Conservation (phyloP, 2,888 invertebrate species). For the Cerceris rybyensis region DNA sequence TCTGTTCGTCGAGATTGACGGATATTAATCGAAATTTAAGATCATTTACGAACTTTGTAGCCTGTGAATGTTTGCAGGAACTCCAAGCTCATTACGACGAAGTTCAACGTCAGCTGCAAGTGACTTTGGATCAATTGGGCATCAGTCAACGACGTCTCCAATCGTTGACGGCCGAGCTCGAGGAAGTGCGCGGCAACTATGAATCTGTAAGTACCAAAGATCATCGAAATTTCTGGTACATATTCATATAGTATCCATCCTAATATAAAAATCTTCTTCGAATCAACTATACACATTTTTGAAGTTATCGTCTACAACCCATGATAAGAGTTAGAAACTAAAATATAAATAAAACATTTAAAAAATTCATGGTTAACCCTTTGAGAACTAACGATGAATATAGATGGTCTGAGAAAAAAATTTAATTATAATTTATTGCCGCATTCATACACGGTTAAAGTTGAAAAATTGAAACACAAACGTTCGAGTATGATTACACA, state of each 20-base stretch:
- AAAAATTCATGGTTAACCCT: too few species aligned
- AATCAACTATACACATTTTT: background rate
- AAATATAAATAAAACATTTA: too few species aligned
- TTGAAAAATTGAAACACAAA: too few species aligned
- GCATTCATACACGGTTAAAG: too few species aligned
- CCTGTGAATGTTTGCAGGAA: slow-evolving; percentile 84
- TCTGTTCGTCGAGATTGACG: background rate
- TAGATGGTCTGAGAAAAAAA: too few species aligned
- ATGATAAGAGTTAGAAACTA: too few species aligned
- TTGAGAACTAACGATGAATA: too few species aligned
- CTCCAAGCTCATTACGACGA: slow-evolving; percentile 98
- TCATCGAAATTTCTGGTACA: background rate
- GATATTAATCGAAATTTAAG: slow-evolving; percentile 89
- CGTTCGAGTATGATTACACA: too few species aligned
- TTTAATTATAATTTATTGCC: too few species aligned
- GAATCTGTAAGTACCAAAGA: slow-evolving; percentile 85
- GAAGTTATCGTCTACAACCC: background rate
- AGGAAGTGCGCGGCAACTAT: slow-evolving; percentile 96
- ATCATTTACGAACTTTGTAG: slow-evolving; percentile 78
- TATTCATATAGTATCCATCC: too few species aligned
- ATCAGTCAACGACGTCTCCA: slow-evolving; percentile 95
- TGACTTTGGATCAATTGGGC: slow-evolving; percentile 96
- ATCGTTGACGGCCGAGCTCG: slow-evolving; percentile 96
- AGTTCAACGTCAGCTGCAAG: slow-evolving; percentile 96
- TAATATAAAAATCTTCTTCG: too few species aligned